phyloP scores from a whole-genome alignment of 2,113 vertebrate genomes.

The Tyrannus savana region DNA sequence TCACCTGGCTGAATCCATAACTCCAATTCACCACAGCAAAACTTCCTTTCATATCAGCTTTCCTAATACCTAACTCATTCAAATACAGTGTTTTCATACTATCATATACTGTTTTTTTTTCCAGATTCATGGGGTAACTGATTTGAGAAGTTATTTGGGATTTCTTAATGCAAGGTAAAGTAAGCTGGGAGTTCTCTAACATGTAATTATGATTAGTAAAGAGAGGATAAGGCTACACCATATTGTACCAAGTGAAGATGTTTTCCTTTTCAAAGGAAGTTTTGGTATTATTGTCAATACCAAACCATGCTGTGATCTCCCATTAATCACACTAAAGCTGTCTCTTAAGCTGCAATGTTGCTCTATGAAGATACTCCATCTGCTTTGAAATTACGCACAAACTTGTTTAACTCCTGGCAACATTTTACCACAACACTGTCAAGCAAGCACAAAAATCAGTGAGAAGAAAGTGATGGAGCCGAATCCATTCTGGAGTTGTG shows the following conservation, averaged over 20 bases:
- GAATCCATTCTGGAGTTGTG: background rate
- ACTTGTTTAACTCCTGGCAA: background rate
- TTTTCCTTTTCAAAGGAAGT: background rate
- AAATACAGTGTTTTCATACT: background rate
- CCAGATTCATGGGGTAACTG: background rate
- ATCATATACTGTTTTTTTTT: rapidly evolving
- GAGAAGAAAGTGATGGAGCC: background rate
- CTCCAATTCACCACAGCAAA: background rate
- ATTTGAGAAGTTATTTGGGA: background rate
- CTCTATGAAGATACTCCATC: background rate
- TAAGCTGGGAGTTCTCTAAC: background rate
- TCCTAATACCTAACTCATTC: background rate
- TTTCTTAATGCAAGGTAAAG: background rate
- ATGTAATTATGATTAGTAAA: background rate
- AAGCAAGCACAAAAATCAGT: background rate
- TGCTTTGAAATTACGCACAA: background rate
- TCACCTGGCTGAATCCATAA: background rate
- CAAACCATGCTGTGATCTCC: rapidly evolving
- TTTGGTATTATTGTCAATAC: background rate
- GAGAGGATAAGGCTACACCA: background rate
- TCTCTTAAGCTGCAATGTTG: background rate
- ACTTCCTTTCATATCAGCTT: background rate
- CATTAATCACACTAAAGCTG: background rate
- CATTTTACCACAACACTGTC: background rate
- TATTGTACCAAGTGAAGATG: background rate